Base-by-base conservation (phyloP, 2,888 invertebrate genomes). In the Mechanitis messenoides region DNA sequence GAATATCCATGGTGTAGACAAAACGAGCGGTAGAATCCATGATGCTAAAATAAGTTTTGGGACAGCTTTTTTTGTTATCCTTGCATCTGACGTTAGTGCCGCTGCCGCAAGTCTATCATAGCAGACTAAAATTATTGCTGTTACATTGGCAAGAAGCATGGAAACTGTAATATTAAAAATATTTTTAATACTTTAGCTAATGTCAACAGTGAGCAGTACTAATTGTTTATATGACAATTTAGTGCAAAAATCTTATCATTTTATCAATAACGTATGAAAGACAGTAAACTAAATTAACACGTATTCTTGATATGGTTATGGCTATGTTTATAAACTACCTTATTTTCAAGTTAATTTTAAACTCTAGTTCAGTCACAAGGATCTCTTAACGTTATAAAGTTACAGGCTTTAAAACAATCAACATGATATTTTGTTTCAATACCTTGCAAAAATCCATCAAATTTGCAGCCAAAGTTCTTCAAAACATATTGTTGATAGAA, bases 51-150 rank as follows among this genome's bases (percentile, higher is more conserved):
- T 93, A 5, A 95, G 89, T 65, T 92, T 91, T 42, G 93, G 92
- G 0, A 94, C 93, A 3, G 91, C 91, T 47, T 91, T 88, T 57
- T 91, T 91, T 0, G 93, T 93, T 56, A 96, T 81, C 67, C 94
- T 92, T 0, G 93, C 93, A 69, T 95, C 94, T 71, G 92, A 87
- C 0, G 95, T 94, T 61, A 94, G 80, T 0, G 94, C 94, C 50
- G 97, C 95, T 6, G 95, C 95, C 3, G 95, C 95, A 33, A 97
- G 86, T 31, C 97, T 92, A 76, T 97, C 96, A 74, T 95, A 96
- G 57, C 95, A 95, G 0, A 97, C 94, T 33, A 93, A 91, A 45
- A 94, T 93, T 62, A 97, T 90, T 62, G 94, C 96, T 64, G 94
- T 92, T 0, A 96, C 95, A 55, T 94, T 94, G 2, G 95, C 93